phyloP scores from a whole-genome alignment of 2,797 vertebrate genomes.

The Karalla daura region DNA sequence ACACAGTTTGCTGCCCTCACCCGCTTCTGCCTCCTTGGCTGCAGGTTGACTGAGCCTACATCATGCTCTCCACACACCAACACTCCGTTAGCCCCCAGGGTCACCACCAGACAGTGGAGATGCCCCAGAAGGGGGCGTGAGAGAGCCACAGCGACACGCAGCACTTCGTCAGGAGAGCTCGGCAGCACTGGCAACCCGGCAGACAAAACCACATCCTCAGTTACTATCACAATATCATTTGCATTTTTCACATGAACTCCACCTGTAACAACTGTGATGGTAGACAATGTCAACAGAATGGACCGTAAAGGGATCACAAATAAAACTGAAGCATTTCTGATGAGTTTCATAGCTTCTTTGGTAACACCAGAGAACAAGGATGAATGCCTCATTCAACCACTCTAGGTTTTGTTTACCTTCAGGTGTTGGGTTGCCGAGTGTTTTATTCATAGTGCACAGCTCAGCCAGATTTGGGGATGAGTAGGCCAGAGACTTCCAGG shows the following conservation, averaged over 20 bases:
- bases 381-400: no score
- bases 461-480: conserved; percentile 91
- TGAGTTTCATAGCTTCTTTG: no score
- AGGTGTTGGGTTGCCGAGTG: conserved; percentile 84
- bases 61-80: conserved; percentile 86
- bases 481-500: conserved; percentile 89
- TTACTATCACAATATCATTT: conserved; percentile 7
- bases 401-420: conserved; percentile 87
- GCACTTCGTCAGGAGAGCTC: conserved; percentile 74
- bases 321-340: no score
- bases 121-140: conserved; percentile 90
- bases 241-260: conserved; percentile 30
- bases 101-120: conserved; percentile 88
- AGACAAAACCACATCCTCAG: conserved; percentile 39
- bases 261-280: background rate
- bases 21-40: conserved; percentile 64
- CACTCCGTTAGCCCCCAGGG: conserved; percentile 85
- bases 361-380: no score
- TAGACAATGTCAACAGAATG: no score
- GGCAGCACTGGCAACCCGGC: conserved; percentile 79
- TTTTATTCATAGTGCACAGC: conserved; percentile 87
- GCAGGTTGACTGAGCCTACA: conserved; percentile 79
- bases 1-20: conserved; percentile 44
- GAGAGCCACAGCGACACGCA: conserved; percentile 81
- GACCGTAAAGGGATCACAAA: no score